These are phyloP conservation scores for Sinocyclocheilus maitianheensis DNA, from an alignment of 2,113 vertebrate species.

Conservation along the genomic window DNA sequence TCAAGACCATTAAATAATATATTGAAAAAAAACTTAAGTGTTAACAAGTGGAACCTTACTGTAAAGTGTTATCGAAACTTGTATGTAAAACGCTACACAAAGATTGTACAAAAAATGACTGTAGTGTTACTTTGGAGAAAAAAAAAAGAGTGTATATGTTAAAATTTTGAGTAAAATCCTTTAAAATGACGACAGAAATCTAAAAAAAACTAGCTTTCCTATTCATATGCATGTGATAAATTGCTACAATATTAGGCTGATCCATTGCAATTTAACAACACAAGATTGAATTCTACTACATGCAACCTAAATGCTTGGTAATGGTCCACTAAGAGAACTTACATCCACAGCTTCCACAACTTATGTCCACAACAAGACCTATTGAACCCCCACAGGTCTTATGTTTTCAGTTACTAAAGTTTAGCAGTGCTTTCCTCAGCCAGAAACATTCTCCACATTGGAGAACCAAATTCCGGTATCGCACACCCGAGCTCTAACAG, in stretches of 20 bases:
- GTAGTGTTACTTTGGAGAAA: too few relatives aligned
- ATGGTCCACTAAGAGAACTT: background rate
- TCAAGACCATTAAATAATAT: too few relatives aligned
- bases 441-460: background rate
- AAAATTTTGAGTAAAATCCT: too few relatives aligned
- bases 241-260: too few relatives aligned
- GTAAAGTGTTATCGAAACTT: too few relatives aligned
- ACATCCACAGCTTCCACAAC: background rate
- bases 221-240: too few relatives aligned
- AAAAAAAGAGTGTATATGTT: too few relatives aligned
- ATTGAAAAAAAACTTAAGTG: too few relatives aligned
- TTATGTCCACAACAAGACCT: conserved; percentile 4
- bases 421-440: background rate
- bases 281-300: background rate
- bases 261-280: too few relatives aligned
- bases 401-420: conserved; percentile 48
- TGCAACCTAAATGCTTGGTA: background rate
- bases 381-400: conserved; percentile 24
- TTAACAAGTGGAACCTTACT: too few relatives aligned
- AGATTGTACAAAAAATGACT: too few relatives aligned
- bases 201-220: background rate
- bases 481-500: background rate
- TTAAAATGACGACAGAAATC: background rate
- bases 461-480: background rate
- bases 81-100: too few relatives aligned